Base-by-base conservation (phyloP, 2,113 vertebrate species). In the Dromaius novaehollandiae region DNA sequence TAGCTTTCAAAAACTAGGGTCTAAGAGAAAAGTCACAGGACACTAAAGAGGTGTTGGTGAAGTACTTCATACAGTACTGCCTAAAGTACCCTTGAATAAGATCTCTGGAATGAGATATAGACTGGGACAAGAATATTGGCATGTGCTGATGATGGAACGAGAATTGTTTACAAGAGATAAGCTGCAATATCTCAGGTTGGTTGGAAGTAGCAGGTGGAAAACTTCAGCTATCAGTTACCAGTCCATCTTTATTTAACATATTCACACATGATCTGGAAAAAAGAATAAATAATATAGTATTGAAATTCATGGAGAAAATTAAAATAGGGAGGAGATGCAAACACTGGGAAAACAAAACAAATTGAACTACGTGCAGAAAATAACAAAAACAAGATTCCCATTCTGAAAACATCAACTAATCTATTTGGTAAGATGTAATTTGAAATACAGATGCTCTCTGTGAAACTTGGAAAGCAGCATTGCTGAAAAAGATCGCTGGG, bases 181-280 rank as follows among this genome's bases (percentile, higher is more conserved):
- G 42, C 34, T 74, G 53, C 66, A 89, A 6, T 74, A 88, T 55
- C 58, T 89, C 84, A 80, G 88, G 66, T 87, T 91, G 79, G 38
- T 28, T 94, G 66, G 53, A 95, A 89, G 26, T 5, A 18, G 89
- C 53, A 89, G 50, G 85, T 71, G 68, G 84, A 89, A 93, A 92
- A 89, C 42, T 82, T 90, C 78, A 91, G 78, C 53, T 92, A 80
- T 74, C 86, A 85, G 56, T 76, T 58, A 80, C 6, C 28, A 20
- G 78, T 80, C 84, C 84, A 86, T 89, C 93, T 91, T 95, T 70
- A 92, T 89, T 93, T 42, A 89, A 91, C 38, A 82, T 68, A 80
- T 34, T 90, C 88, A 76, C 58, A 69, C 21, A 51, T 1, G 18
- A 83, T 60, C 36, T 86, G 50, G 64, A 86, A 86, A 86, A 70